Evolutionary conservation across 2,888 invertebrate species (phyloP).

Genomic region (Nemapogon koenigi): DNA sequence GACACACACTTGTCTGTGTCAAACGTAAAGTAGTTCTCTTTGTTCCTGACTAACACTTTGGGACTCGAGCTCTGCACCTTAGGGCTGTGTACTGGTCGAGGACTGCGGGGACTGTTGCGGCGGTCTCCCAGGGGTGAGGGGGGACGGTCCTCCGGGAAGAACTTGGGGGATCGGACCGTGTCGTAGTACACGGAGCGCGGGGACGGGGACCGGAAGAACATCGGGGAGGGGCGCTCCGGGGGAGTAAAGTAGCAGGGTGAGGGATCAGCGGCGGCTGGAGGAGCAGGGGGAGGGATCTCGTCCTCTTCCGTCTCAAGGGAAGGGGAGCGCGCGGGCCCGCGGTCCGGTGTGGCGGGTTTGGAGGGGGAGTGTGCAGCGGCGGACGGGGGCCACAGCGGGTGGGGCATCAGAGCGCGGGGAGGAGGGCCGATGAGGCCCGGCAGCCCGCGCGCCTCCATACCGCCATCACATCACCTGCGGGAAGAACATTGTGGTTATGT

Average conservation of each 20-base stretch:
- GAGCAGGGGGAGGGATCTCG: constrained; percentile 41
- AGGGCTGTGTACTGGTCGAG: constrained; percentile 36
- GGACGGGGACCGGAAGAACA: constrained; percentile 50
- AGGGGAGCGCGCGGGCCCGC: constrained; percentile 44
- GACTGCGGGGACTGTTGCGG: constrained; percentile 33
- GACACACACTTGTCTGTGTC: constrained; percentile 45
- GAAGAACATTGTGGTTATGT: neutral
- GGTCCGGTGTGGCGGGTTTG: neutral
- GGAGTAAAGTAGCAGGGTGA: constrained; percentile 55
- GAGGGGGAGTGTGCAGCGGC: constrained; percentile 12
- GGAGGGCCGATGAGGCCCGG: constrained; percentile 37
- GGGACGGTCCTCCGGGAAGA: constrained; percentile 44
- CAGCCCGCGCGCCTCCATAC: constrained; percentile 15
- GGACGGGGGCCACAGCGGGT: constrained; percentile 23
- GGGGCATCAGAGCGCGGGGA: constrained; percentile 38
- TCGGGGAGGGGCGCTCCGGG: constrained; percentile 45
- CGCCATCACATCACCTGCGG: constrained; percentile 9
- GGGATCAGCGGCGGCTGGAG: constrained; percentile 37
- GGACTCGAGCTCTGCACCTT: constrained; percentile 37
- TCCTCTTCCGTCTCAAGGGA: constrained; percentile 57
- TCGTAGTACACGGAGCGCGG: constrained; percentile 56
- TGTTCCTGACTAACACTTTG: constrained; percentile 46
- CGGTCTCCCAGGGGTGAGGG: constrained; percentile 30
- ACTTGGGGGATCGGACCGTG: constrained; percentile 48
- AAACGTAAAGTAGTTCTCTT: constrained; percentile 55